Evolutionary conservation across 2,888 invertebrate species (phyloP).

Genomic region (Ormyrus pomaceus): DNA sequence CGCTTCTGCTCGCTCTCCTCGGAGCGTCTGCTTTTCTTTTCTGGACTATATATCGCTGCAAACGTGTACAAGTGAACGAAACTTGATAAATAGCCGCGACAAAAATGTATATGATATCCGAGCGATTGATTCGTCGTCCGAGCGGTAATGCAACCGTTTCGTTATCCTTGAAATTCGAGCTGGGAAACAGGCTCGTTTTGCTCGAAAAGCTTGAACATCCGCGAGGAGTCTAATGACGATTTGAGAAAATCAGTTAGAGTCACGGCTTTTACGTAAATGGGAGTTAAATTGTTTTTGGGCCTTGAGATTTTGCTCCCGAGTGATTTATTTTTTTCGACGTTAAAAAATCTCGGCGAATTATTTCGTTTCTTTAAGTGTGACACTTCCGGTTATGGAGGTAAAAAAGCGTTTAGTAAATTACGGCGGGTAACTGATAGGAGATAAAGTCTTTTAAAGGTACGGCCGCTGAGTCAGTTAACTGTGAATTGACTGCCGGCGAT

Average conservation of each 20-base stretch:
- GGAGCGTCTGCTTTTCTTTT: too few species aligned
- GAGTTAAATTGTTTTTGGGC: background rate
- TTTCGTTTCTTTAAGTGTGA: too few species aligned
- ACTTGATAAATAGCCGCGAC: too few species aligned
- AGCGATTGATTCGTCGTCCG: constrained; percentile 10
- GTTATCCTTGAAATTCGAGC: constrained; percentile 1
- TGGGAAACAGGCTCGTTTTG: background rate
- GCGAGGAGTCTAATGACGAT: background rate
- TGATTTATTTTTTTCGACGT: too few species aligned
- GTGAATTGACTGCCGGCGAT: constrained; percentile 12
- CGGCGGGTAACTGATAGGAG: background rate
- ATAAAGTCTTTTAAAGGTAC: background rate
- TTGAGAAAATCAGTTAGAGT: background rate
- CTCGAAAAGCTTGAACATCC: background rate
- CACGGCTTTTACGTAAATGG: background rate
- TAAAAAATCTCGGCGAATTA: too few species aligned
- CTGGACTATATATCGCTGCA: too few species aligned
- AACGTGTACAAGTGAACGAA: too few species aligned
- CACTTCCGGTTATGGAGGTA: background rate
- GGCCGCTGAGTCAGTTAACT: background rate
- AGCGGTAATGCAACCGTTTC: constrained; percentile 5
- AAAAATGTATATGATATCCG: background rate
- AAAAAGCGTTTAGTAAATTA: background rate
- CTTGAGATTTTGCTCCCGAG: too few species aligned
- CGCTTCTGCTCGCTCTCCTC: background rate